Evolutionary conservation across 2,888 invertebrate species (phyloP).

Genomic region (Leptothorax acervorum): DNA sequence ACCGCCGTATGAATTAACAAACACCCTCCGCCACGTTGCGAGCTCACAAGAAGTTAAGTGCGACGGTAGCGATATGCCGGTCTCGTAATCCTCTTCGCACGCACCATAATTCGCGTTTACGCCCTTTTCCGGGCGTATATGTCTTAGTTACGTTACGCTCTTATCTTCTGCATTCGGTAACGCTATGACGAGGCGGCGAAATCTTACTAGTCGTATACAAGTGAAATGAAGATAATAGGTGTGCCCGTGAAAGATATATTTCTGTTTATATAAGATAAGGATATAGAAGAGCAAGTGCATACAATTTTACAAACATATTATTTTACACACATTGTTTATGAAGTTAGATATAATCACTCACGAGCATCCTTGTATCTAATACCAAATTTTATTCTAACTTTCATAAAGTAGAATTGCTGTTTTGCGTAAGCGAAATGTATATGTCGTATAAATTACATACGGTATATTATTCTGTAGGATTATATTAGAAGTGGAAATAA

Average conservation of each 20-base stretch:
- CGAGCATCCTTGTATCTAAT: neutral
- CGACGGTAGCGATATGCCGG: constrained; percentile 61
- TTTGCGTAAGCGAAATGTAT: neutral
- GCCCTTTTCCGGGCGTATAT: constrained; percentile 46
- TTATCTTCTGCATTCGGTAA: constrained; percentile 32
- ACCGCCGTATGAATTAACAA: constrained; percentile 74
- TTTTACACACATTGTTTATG: neutral
- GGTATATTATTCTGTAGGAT: neutral
- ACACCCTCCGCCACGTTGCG: constrained; percentile 67
- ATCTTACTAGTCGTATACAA: neutral
- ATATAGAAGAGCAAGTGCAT: neutral
- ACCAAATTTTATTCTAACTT: neutral
- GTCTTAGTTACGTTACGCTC: constrained; percentile 48
- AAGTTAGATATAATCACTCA: neutral
- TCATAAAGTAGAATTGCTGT: neutral
- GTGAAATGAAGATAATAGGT: neutral
- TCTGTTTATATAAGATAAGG: neutral
- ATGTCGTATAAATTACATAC: neutral
- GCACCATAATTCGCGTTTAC: constrained; percentile 75
- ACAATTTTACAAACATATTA: neutral
- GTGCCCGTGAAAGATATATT: neutral
- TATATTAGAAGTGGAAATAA: neutral
- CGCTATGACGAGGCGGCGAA: constrained; percentile 38
- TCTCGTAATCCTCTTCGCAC: constrained; percentile 66
- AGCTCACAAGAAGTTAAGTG: constrained; percentile 74